phyloP scores from a whole-genome alignment of 2,888 invertebrate genomes.

The Odontothrips loti region DNA sequence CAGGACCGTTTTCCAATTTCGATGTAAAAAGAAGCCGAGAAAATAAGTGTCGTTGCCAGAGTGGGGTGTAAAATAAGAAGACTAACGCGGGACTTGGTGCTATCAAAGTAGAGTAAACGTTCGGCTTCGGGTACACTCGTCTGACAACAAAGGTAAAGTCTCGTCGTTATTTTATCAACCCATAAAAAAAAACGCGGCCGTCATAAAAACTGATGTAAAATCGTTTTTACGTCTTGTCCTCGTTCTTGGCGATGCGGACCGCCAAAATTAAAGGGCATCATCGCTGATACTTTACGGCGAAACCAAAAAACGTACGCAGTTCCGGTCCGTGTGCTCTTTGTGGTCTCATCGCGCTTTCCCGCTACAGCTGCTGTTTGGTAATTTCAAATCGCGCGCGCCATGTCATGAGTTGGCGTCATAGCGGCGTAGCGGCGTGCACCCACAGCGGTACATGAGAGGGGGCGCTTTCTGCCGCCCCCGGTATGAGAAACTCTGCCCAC shows the following conservation, averaged over 20 bases:
- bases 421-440: no score
- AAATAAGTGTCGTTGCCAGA: background rate
- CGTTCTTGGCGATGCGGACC: background rate
- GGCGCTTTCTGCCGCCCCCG: background rate
- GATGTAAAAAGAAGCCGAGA: background rate
- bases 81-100: background rate
- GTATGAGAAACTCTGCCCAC: no score
- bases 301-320: no score
- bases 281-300: no score
- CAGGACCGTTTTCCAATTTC: background rate
- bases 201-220: no score
- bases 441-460: background rate
- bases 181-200: no score
- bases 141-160: background rate
- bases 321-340: no score
- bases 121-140: background rate
- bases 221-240: background rate
- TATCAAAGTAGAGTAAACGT: background rate
- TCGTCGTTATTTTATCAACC: background rate
- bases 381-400: background rate
- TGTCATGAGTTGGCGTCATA: no score
- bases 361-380: background rate
- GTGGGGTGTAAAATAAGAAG: no score
- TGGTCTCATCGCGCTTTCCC: background rate
- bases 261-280: no score